Base-by-base conservation (phyloP, 1,140 invertebrate genomes). In the Eriocheir sinensis region DNA sequence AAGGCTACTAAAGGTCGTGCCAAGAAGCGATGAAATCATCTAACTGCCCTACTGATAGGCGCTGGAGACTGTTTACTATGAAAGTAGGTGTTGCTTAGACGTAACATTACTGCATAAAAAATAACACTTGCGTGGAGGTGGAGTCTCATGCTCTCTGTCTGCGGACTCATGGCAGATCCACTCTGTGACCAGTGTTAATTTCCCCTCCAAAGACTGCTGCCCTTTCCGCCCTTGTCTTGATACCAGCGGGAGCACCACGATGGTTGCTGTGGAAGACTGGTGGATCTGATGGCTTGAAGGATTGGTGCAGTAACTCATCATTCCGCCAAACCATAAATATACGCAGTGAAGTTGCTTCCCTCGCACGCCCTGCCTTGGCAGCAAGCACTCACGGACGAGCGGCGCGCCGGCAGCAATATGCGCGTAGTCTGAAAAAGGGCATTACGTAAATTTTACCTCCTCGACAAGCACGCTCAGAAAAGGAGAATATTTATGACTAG, bases 21-120 rank as follows among this genome's bases (percentile, higher is more conserved):
- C 0, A 90, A 89, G 88, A 94, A 94, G 41, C 48, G 89, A 89
- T 94, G 88, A 94, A 60, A 60, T 2, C 53, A 21, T 21, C 53
- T 60, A 2, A 27, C 2, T 21, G 53, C 9, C 21, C 2, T 21
- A 8, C 8, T 60, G 17, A 8, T 60, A 8, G 17, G 53, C 4
- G 2, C 17, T 21, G 17, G 53, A 21, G 53, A 60, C 4, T n/a
- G 53, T 21, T 27, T 2, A 15, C 17, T 9, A 21, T 27, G 27
- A 9, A 9, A 9, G 53, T 27, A 60, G 53, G 6, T 27, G 53
- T 60, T 9, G 9, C 53, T 15, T 60, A 9, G 2, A 9, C 17
- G 53, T 21, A 60, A 9, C 2, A 21, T 9, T 2, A 60, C 21
- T 60, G 27, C 17, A 27, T 9, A 60, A 21, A 60, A 3, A 3